These are phyloP conservation scores for Spondyliosoma cantharus DNA, from an alignment of 2,797 vertebrate species.

Conservation along the genomic window DNA sequence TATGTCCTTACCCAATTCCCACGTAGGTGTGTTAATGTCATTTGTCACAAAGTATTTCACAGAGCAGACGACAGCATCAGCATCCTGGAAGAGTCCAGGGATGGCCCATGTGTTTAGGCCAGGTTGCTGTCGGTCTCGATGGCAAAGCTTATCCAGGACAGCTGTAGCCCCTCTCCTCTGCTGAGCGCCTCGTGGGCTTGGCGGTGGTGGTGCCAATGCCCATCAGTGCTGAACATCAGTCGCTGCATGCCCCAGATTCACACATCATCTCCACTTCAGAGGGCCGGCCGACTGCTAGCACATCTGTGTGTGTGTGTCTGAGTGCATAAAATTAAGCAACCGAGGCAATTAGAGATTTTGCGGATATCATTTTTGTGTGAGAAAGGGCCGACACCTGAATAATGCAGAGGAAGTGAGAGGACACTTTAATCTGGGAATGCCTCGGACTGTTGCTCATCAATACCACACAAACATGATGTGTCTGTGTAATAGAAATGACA, in stretches of 20 bases:
- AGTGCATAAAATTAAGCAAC: constrained; percentile 56
- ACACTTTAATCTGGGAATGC: constrained; percentile 1
- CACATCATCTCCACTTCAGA: constrained; percentile 78
- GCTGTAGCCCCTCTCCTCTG: constrained; percentile 58
- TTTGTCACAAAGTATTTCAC: constrained; percentile 13
- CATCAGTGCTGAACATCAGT: constrained; percentile 72
- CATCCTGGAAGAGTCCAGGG: constrained; percentile 19
- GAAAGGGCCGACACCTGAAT: constrained; percentile 5
- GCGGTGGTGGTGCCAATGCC: constrained; percentile 60
- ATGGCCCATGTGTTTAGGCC: constrained; percentile 27
- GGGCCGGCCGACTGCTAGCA: constrained; percentile 38
- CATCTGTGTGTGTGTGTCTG: constrained; percentile 20
- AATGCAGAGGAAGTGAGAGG: constrained; percentile 9
- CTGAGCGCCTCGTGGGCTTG: constrained; percentile 42
- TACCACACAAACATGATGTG: not conserved
- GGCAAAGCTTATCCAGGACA: constrained; percentile 58
- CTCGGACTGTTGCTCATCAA: not conserved
- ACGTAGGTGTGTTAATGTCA: not conserved
- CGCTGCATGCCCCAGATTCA: constrained; percentile 76
- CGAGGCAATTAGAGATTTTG: constrained; percentile 55
- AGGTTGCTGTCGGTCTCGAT: constrained; percentile 49
- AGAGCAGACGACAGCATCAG: constrained; percentile 19
- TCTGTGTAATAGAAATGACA: not conserved
- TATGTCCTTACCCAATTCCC: not conserved
- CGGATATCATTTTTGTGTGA: constrained; percentile 44